These are phyloP conservation scores for Phoenicopterus ruber DNA, from an alignment of 2,113 vertebrate species.

Conservation along the genomic window DNA sequence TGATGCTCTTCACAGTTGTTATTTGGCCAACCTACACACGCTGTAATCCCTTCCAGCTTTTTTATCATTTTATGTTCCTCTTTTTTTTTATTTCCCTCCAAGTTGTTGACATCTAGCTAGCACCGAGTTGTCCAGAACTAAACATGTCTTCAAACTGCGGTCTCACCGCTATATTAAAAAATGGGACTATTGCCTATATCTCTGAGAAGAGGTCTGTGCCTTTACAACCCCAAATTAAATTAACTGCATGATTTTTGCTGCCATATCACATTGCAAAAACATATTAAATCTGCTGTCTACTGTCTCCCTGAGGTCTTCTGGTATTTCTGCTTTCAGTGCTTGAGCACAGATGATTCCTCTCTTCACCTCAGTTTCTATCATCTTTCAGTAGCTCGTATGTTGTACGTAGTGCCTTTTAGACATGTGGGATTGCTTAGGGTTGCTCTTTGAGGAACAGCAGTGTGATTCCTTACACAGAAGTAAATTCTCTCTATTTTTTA, in stretches of 20 bases:
- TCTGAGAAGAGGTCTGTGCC: constrained; percentile 50
- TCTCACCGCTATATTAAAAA: constrained; percentile 61
- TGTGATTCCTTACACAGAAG: not conserved
- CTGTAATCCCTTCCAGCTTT: constrained; percentile 54
- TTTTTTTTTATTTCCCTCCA: constrained; percentile 27
- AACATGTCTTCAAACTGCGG: constrained; percentile 27
- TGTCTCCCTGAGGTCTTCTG: constrained; percentile 55
- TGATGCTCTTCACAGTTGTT: constrained; percentile 49
- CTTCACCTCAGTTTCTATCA: constrained; percentile 26
- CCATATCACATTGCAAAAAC: constrained; percentile 60
- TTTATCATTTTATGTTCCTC: constrained; percentile 28
- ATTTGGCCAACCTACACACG: constrained; percentile 27
- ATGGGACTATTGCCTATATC: constrained; percentile 29
- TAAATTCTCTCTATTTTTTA: constrained; percentile 12
- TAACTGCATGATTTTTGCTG: constrained; percentile 63
- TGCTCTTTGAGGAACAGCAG: constrained; percentile 4
- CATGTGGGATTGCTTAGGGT: not conserved
- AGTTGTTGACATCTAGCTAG: constrained; percentile 52
- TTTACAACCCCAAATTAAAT: constrained; percentile 67
- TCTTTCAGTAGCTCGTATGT: constrained; percentile 22
- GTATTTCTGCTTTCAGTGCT: constrained; percentile 46
- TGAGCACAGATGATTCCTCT: constrained; percentile 50
- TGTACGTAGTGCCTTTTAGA: constrained; percentile 39
- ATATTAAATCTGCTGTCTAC: constrained; percentile 61
- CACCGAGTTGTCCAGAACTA: constrained; percentile 2